Evolutionary conservation across 1,140 invertebrate genomes (phyloP), one percentile per base, ranked within the genome.

Genomic region (Polypedilum vanderplanki): DNA sequence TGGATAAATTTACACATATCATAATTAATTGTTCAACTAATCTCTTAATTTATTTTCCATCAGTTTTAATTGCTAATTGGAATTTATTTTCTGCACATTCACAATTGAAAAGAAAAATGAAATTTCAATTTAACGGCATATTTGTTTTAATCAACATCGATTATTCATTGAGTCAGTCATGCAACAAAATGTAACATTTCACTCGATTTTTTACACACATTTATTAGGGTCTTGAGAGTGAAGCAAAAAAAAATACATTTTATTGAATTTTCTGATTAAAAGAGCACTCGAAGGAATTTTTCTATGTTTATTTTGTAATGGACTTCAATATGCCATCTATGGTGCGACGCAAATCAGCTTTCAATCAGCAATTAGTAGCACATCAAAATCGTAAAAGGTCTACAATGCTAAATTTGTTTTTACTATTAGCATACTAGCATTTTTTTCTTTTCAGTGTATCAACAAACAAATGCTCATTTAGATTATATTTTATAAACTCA

Each of bases 61-160:
- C 24, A 33, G 5, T 5, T 33, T 33, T 33, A 33, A 33, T 33
- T 33, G 24, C 46, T 57, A 57, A 57, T 57, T 57, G 46, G 46
- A 57, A 57, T 57, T 57, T n/a, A 57, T 57, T 57, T 57, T 57
- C 15, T 46, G 41, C 46, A 57, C 12, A 57, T n/a, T n/a, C 46
- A 57, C n/a, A n/a, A n/a, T n/a, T n/a, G n/a, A n/a, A n/a, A n/a
- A n/a, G n/a, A n/a, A 4, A 57, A 57, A 57, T 46, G n/a, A 57
- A 57, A 12, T n/a, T 57, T 57, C 46, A 12, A 57, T 57, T 57
- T n/a, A 57, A 57, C 46, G 46, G 46, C 46, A n/a, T 57, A 57
- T 57, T 57, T 57, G 46, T n/a, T n/a, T 57, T 57, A 57, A 57
- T n/a, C 46, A 57, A 57, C 46, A 57, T 57, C n/a, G 46, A 57